Conservation (phyloP, 2,888 invertebrate genomes). For the Orchestes rusci region DNA sequence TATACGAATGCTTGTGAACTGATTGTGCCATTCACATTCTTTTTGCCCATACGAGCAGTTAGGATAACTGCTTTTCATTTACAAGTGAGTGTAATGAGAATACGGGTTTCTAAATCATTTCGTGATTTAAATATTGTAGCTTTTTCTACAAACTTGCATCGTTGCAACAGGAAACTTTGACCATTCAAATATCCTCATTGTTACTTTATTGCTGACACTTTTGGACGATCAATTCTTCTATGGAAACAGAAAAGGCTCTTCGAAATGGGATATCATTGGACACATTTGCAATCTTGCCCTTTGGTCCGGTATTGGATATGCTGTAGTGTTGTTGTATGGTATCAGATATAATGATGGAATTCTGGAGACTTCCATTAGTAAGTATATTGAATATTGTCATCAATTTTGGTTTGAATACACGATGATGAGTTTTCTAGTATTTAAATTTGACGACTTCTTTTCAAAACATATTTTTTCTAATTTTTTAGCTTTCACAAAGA, state of each 20-base stretch:
- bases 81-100: constrained; percentile 48
- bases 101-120: background rate
- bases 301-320: constrained; percentile 45
- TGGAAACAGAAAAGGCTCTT: constrained; percentile 37
- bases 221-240: constrained; percentile 60
- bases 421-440: too few species aligned
- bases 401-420: too few species aligned
- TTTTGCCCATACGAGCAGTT: constrained; percentile 58
- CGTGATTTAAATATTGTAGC: constrained; percentile 42
- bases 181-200: constrained; percentile 63
- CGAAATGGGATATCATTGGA: constrained; percentile 37
- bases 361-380: constrained; percentile 50
- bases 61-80: constrained; percentile 55
- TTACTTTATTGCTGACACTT: constrained; percentile 59
- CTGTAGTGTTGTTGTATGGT: constrained; percentile 45
- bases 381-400: too few species aligned
- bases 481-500: constrained; percentile 50
- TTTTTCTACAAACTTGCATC: constrained; percentile 59
- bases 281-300: constrained; percentile 41
- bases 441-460: too few species aligned
- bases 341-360: constrained; percentile 47
- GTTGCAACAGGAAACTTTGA: constrained; percentile 71
- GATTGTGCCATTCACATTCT: constrained; percentile 62
- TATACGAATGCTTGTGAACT: constrained; percentile 58
- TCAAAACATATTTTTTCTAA: constrained; percentile 16